Base-by-base conservation (phyloP, 1,140 invertebrate genomes). In the Odontomachus brunneus region DNA sequence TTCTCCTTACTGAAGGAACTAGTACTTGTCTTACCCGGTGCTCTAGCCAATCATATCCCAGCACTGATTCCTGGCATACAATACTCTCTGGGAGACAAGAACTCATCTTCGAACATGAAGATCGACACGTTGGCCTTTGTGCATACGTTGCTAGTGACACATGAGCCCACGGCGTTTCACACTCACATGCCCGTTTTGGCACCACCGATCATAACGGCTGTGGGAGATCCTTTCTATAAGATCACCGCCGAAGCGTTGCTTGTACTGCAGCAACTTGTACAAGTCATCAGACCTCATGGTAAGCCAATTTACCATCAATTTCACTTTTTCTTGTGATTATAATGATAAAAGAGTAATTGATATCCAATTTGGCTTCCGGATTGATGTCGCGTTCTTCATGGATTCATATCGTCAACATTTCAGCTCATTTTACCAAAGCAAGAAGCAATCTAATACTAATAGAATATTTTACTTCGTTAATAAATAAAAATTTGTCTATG, bases 41-140 rank as follows among this genome's bases (percentile, higher is more conserved):
- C 98, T 53, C 94, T 99, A 19, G 96, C 97, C 0, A 96, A 97
- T 89, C 97, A 99, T 92, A 96, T 99, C 76, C 96, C 97, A 0
- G 95, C 96, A 22, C 94, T 99, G 29, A 96, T 99, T 55, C 97
- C 98, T 5, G 98, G 98, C 7, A 97, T 99, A 87, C 97, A 98
- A 88, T 99, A 97, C 91, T 98, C 98, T 12, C 95, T 99, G 24
- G 96, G 97, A 0, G 98, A 99, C 90, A 99, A 99, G 90, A 98
- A 97, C 90, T 98, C 98, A 0, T 98, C 97, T 38, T 99, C 98
- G 62, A 99, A 99, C 89, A 99, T 99, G 98, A 99, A 99, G 95
- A 99, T 99, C 85, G 99, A 99, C 90, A 98, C 99, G 0, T 93
- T 99, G 76, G 96, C 98, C 59, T 99, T 99, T 94, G 95, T 99